Evolutionary conservation across 2,888 invertebrate species (phyloP), one percentile per base, ranked within the genome.

Genomic region (Leptothorax acervorum): DNA sequence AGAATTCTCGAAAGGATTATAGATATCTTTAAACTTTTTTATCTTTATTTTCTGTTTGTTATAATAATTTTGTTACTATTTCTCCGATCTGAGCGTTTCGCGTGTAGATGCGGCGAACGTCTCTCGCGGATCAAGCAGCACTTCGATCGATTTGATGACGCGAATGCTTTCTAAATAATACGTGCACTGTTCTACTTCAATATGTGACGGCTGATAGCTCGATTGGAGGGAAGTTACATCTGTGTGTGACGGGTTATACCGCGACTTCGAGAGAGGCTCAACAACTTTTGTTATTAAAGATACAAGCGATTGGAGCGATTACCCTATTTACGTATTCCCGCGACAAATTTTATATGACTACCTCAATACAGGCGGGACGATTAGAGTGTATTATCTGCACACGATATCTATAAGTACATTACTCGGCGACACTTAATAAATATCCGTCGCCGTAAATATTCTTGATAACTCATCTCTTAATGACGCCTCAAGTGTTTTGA

Each of bases 141-240:
- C 15, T n/a, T 8, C 8, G 70, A 70, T 79, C 70, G 79, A 79
- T 79, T 79, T 48, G 79, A 79, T 60, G 79, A 79, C 70, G 60
- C 71, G 71, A 81, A 81, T 60, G 79, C 71, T 81, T 81, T 81
- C 60, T 81, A 71, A 71, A 81, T 81, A 81, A 71, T 81, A 81
- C 28, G 70, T 70, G 18, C 28, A 1, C 39, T 51, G 79, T 28
- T 81, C 79, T 60, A 71, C 79, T 71, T 81, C 39, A 39, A 81
- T 70, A 42, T 5, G 45, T 15, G 57, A 68, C 60, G 60, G 60
- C 39, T 81, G 79, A 81, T 62, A 39, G 71, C 48, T 81, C 60
- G 79, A 81, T 81, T 39, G 71, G 28, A 70, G 79, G 48, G 39
- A 51, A 81, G 79, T 62, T 71, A 71, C 18, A 42, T 66, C 53